phyloP scores from a whole-genome alignment of 2,888 invertebrate genomes.

The Shargacucullia verbasci region DNA sequence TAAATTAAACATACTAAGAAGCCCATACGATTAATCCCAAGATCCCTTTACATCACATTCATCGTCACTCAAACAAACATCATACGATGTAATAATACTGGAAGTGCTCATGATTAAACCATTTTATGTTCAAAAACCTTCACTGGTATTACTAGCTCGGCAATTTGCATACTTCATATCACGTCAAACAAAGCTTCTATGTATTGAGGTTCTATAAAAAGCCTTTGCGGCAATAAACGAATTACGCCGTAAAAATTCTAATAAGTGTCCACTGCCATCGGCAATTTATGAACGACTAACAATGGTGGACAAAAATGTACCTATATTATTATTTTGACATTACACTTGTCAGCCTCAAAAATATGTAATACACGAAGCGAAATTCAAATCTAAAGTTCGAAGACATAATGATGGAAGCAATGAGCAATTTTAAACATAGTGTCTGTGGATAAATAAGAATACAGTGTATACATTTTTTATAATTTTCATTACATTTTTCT shows the following conservation, averaged over 20 bases:
- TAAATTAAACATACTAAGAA: background rate
- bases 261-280: slow-evolving; percentile 54
- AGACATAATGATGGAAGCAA: too few species aligned
- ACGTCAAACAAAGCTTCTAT: slow-evolving; percentile 37
- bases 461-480: too few species aligned
- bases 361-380: too few species aligned
- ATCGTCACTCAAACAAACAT: slow-evolving; percentile 24
- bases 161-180: slow-evolving; percentile 45
- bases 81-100: slow-evolving; percentile 34
- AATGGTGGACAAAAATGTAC: slow-evolving; percentile 44
- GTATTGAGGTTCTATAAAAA: slow-evolving; percentile 50
- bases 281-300: slow-evolving; percentile 45
- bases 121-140: slow-evolving; percentile 16
- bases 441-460: too few species aligned
- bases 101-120: slow-evolving; percentile 47
- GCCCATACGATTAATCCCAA: slow-evolving; percentile 19
- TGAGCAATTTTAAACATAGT: too few species aligned
- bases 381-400: too few species aligned
- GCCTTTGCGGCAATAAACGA: slow-evolving; percentile 55
- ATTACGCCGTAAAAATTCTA: slow-evolving; percentile 66
- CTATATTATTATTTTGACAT: slow-evolving; percentile 50
- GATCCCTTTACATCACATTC: slow-evolving; percentile 10
- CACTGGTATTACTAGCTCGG: slow-evolving; percentile 26
- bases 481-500: too few species aligned
- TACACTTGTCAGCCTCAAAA: slow-evolving; percentile 8